These are phyloP conservation scores for Clarias platycephalus DNA, from an alignment of 2,797 vertebrate species.

Conservation along the genomic window DNA sequence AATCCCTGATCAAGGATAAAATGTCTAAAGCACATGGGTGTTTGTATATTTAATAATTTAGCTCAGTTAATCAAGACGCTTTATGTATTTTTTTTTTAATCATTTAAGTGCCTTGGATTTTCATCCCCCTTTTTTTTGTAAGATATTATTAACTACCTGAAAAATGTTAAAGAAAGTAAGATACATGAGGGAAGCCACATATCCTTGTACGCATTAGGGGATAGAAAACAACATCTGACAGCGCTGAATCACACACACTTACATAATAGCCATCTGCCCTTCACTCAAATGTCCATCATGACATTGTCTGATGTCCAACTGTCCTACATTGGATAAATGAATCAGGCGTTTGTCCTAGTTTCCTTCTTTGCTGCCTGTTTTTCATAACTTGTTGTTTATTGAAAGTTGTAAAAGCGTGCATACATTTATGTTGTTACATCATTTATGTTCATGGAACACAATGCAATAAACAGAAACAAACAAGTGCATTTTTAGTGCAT, in stretches of 20 bases:
- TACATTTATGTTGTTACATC: not conserved
- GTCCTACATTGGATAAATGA: constrained; percentile 42
- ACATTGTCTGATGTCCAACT: constrained; percentile 26
- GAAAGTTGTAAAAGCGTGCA: not conserved
- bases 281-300: constrained; percentile 15
- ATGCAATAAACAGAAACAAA: not conserved
- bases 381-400: not conserved
- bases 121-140: no score
- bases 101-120: no score
- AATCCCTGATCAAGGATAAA: no score
- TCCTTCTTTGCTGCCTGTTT: not conserved
- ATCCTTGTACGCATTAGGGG: constrained; percentile 33
- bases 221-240: constrained; percentile 50
- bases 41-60: no score
- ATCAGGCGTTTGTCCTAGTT: constrained; percentile 41
- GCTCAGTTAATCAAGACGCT: no score
- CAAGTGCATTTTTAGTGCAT: not conserved
- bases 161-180: not conserved
- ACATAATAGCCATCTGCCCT: constrained; percentile 54
- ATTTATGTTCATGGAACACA: not conserved
- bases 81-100: no score
- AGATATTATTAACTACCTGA: not conserved
- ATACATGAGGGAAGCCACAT: constrained; percentile 19
- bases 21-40: no score
- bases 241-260: constrained; percentile 49